Evolutionary conservation across 2,888 invertebrate species (phyloP), one percentile per base, ranked within the genome.

Genomic region (Tethea ocularis): DNA sequence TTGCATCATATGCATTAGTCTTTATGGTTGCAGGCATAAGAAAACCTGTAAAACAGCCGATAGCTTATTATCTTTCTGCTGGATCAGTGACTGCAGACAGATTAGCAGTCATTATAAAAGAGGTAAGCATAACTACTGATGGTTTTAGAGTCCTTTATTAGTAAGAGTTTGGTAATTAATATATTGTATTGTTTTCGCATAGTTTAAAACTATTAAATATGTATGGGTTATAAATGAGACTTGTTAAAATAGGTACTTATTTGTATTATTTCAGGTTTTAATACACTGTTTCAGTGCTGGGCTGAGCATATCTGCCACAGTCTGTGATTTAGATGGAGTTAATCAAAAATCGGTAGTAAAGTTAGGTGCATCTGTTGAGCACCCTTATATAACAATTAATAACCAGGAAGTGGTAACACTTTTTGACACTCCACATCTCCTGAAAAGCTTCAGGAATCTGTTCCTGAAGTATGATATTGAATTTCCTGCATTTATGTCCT

Each of bases 311-410:
- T 22, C 57, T 26, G 66, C 61, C 2, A 64, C 59, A 10, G 61
- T 69, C 1, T 62, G 57, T 41, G 69, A 72, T 53, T 64, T 70
- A 63, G 65, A 64, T 57, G 65, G 67, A 7, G 67, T 67, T 11
- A 69, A 72, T 54, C 59, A 57, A 41, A 57, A 59, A 61, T 66
- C 67, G 7, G 52, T 69, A 5, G 26, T 24, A 15, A 64, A 58
- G 1, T 59, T 72, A 41, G 67, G 66, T 23, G 68, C 68, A 1
- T 59, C 64, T 29, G 22, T 13, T 23, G 38, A 63, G 15, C 23
- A 61, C 2, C 63, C 67, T 29, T 51, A 10, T 15, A 59, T 67
- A 11, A 56, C n/a, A 17, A 13, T 61, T 26, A 41, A 51, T 17
- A 36, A 52, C 41, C 36, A 24, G 33, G 59, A 66, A 51, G 55